Evolutionary conservation across 2,113 vertebrate species (phyloP).

Genomic region (Dolichallabes microphthalmus): DNA sequence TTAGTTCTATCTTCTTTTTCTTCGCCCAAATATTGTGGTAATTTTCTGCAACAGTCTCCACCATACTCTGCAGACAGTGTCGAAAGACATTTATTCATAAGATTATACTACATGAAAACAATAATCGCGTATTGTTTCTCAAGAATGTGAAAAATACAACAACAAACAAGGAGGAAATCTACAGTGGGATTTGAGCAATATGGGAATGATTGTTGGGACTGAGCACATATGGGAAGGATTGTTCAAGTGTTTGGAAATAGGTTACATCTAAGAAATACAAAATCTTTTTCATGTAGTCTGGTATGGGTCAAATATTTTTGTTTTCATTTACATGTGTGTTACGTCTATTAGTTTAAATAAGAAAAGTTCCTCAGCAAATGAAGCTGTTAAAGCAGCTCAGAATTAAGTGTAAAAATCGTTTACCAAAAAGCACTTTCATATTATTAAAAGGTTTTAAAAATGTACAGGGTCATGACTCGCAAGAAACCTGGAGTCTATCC

Average conservation of each 20-base stretch:
- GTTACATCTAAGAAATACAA: neutral
- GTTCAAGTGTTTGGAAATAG: neutral
- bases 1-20: slow-evolving; percentile 92
- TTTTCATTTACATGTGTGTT: neutral
- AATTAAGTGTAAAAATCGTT: neutral
- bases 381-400: neutral
- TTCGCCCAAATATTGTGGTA: slow-evolving; percentile 99
- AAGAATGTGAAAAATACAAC: neutral
- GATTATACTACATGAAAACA: neutral
- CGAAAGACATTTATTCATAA: neutral
- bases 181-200: neutral
- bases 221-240: neutral
- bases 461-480: too few species aligned
- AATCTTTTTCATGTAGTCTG: neutral
- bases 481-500: too few species aligned
- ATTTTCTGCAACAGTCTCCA: slow-evolving; percentile 94
- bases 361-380: neutral
- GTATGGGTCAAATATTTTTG: neutral
- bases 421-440: neutral
- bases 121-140: neutral
- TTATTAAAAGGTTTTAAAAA: neutral
- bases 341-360: too few species aligned
- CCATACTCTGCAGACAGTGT: slow-evolving; percentile 80
- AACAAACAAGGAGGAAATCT: neutral
- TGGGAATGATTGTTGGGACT: neutral